Conservation (phyloP, 2,113 vertebrate genomes). For the Sphyrna mokarran region DNA sequence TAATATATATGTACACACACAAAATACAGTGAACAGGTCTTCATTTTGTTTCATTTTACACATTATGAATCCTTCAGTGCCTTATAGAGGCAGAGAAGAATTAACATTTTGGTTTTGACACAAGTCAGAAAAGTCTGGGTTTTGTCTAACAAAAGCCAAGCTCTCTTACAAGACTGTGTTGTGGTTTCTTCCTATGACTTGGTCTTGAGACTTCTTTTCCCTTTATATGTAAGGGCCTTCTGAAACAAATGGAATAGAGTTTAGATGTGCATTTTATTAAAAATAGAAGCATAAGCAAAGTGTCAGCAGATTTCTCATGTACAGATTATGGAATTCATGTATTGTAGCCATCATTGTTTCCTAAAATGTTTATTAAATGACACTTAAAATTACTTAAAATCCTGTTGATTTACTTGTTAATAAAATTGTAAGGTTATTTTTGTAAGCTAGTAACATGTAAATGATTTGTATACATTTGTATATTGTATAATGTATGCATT, state of each 20-base stretch:
- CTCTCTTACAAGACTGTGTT: not conserved
- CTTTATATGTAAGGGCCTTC: not conserved
- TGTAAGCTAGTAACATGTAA: conserved; percentile 62
- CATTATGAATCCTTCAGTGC: conserved; percentile 51
- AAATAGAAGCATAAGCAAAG: conserved; percentile 26
- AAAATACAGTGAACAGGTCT: not conserved
- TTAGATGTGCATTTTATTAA: conserved; percentile 38
- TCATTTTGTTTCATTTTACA: conserved; percentile 37
- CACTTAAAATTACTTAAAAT: conserved; percentile 48
- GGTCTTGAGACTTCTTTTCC: not conserved
- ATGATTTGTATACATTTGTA: conserved; percentile 65
- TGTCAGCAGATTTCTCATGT: conserved; percentile 33
- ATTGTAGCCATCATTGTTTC: conserved; percentile 41
- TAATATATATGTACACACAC: not conserved
- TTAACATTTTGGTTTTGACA: conserved; percentile 40
- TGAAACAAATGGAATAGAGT: conserved; percentile 29
- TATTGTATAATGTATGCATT: conserved; percentile 59
- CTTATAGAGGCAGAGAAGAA: conserved; percentile 48
- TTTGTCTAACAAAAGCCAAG: conserved; percentile 19
- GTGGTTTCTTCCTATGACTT: not conserved
- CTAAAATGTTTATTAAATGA: conserved; percentile 40
- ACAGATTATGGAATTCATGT: conserved; percentile 36
- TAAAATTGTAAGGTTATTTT: conserved; percentile 59
- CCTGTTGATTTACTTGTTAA: conserved; percentile 56
- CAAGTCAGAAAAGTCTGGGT: not conserved